Percentiles rank a stretch among this genome's conserved stretches.
These are phyloP conservation scores for Spinus olivaceus DNA, from an alignment of 2,797 vertebrate species.

Conservation along the genomic window DNA sequence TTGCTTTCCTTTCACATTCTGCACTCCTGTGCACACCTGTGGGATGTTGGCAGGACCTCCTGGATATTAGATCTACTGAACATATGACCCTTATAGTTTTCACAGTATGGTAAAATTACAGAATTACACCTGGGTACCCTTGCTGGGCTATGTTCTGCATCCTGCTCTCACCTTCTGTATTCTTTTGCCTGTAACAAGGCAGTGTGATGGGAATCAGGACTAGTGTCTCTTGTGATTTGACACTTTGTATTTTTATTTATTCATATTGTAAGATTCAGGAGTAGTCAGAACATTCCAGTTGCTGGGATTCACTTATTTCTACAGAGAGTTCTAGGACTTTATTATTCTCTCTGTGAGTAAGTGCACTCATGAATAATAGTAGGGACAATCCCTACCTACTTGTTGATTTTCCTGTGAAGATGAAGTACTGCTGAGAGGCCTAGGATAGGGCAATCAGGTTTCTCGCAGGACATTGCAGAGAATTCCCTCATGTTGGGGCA, in stretches of 20 bases:
- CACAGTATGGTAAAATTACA: not conserved
- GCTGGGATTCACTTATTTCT: not conserved
- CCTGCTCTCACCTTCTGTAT: not conserved
- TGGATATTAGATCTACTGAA: not conserved
- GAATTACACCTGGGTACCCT: not conserved
- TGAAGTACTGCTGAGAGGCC: not conserved
- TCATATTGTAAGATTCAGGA: not conserved
- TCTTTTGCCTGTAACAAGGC: not conserved
- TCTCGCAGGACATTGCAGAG: not conserved
- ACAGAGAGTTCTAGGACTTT: not conserved
- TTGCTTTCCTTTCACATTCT: constrained; percentile 43
- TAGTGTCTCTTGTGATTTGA: not conserved
- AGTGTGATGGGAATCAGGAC: not conserved
- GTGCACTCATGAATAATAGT: not conserved
- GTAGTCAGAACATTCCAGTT: not conserved
- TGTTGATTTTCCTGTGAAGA: not conserved
- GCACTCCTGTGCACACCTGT: constrained; percentile 23
- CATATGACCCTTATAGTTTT: not conserved
- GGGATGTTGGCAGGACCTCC: constrained; percentile 10
- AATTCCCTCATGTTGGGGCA: fast-evolving
- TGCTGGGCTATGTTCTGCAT: not conserved
- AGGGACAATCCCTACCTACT: not conserved
- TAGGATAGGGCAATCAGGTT: not conserved
- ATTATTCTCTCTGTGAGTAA: not conserved
- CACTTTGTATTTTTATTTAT: not conserved